phyloP scores from a whole-genome alignment of 2,113 vertebrate genomes.

The Gambusia holbrooki region DNA sequence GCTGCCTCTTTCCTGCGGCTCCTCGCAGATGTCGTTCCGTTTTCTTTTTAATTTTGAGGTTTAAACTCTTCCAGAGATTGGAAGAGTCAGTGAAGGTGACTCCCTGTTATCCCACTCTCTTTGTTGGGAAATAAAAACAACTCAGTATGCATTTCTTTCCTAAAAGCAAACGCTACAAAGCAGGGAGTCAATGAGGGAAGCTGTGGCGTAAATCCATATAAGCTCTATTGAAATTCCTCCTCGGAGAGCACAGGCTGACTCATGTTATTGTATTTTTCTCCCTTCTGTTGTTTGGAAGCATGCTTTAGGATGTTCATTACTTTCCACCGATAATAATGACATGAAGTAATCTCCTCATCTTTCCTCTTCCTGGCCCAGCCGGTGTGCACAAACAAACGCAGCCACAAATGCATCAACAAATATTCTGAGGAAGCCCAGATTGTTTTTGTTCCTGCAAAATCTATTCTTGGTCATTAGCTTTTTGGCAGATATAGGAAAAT shows the following conservation, averaged over 20 bases:
- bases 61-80: background rate
- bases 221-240: conserved; percentile 68
- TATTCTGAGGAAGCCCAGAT: conserved; percentile 10
- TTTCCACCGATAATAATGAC: conserved; percentile 64
- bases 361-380: conserved; percentile 7
- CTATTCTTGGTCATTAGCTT: conserved; percentile 9
- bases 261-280: conserved; percentile 67
- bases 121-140: conserved; percentile 59
- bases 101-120: conserved; percentile 4
- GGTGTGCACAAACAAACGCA: conserved; percentile 34
- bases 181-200: conserved; percentile 52
- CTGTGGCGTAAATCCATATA: conserved; percentile 67
- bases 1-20: conserved; percentile 10
- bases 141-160: conserved; percentile 59
- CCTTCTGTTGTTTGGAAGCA: conserved; percentile 63
- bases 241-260: conserved; percentile 60
- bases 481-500: background rate
- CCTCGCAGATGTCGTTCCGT: conserved; percentile 4
- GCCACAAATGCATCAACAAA: conserved; percentile 17
- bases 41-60: conserved; percentile 2
- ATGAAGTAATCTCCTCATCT: conserved; percentile 55
- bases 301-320: conserved; percentile 62
- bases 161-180: conserved; percentile 50
- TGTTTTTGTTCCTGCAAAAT: conserved; percentile 18
- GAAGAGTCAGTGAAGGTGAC: conserved; percentile 61